Conservation (phyloP, 2,113 vertebrate species). For the Calidris pugnax region DNA sequence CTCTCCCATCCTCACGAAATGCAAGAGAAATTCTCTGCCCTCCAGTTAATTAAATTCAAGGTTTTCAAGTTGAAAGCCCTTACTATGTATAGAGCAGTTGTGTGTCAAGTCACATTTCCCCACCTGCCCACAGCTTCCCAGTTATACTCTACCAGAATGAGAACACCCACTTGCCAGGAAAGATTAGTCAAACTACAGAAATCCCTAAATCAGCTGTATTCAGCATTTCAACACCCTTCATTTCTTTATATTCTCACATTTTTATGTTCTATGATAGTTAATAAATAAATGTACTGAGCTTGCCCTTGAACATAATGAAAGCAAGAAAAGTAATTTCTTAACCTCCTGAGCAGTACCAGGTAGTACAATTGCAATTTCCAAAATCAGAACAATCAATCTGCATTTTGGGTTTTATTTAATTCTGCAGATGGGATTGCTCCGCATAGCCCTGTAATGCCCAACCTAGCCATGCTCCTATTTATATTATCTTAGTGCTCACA, state of each 20-base stretch:
- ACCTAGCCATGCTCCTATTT: background rate
- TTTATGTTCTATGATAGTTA: background rate
- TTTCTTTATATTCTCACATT: background rate
- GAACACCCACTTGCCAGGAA: background rate
- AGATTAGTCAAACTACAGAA: background rate
- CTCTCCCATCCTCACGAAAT: background rate
- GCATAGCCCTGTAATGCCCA: no score
- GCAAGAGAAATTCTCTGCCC: background rate
- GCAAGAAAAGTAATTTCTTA: background rate
- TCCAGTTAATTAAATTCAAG: background rate
- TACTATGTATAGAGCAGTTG: no score
- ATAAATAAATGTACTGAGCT: fast-evolving
- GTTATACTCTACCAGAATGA: background rate
- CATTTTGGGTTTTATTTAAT: background rate
- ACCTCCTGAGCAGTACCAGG: background rate
- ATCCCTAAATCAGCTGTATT: background rate
- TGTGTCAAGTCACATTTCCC: background rate
- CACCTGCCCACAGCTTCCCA: background rate
- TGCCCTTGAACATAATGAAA: background rate
- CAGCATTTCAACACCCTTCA: background rate
- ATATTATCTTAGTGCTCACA: background rate
- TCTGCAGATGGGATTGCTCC: background rate
- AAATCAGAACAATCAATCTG: background rate
- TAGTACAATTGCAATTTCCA: background rate
- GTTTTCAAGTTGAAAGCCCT: background rate